Base-by-base conservation (phyloP, 1,140 invertebrate genomes). In the Dinoponera quadriceps region DNA sequence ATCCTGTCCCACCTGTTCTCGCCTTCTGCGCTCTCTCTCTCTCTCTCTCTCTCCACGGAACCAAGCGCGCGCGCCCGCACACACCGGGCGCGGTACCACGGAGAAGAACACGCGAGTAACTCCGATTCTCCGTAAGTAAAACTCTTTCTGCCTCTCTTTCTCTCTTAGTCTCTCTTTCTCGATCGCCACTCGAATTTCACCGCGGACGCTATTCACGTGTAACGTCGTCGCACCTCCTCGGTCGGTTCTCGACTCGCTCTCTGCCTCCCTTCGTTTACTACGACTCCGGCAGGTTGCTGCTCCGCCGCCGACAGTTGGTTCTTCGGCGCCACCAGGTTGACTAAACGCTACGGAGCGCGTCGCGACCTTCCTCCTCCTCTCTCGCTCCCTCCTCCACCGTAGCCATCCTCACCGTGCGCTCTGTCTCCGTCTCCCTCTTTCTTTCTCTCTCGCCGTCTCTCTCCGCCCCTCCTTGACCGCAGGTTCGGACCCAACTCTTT, bases 311-410 rank as follows among this genome's bases (percentile, higher is more conserved):
- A 87, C 87, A 84, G 82, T 84, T 83, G 78, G 77, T 83, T 75
- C 73, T 85, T 81, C 88, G 86, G 84, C 91, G 89, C 88, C 88
- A 86, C 90, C 92, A 92, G 92, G 91, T 93, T 93, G 89, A 92
- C 91, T 91, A 91, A 92, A 89, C 90, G 85, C 85, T 48, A 57
- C 83, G 49, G 27, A 29, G 48, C 69, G 63, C 75, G 38, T 25
- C 4, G 33, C 83, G 72, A 66, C 75, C 75, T 73, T 69, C 84
- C 68, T 82, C 86, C 65, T 57, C 66, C 51, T 86, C 77, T 85
- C 71, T 83, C 80, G 20, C 44, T 77, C 44, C 49, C 65, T 82
- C 59, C 69, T 85, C 69, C 65, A 54, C n/a, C 59, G 54, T 44
- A 44, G 38, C 55, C 20, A 49, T 85, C 13, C 54, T 71, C 18